phyloP scores from a whole-genome alignment of 1,140 invertebrate genomes.

The Arctopsyche grandis region DNA sequence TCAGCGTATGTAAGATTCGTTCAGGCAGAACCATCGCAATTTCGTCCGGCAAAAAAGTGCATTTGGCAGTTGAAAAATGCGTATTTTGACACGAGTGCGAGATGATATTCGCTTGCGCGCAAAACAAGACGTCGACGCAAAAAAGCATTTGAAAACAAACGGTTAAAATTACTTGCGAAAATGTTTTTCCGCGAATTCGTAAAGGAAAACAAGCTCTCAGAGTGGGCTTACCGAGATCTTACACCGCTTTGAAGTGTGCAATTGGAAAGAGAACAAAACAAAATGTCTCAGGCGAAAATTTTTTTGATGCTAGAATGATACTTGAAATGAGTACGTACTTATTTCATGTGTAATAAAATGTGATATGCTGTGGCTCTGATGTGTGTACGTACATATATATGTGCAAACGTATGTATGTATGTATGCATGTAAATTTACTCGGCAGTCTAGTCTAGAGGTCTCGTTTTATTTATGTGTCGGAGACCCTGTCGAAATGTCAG shows the following conservation, averaged over 20 bases:
- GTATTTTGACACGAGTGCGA: constrained; percentile 5
- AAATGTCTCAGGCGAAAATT: neutral
- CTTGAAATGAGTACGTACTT: too few relatives aligned
- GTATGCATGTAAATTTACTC: too few relatives aligned
- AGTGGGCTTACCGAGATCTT: neutral
- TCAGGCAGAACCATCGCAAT: too few relatives aligned
- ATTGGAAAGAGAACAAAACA: neutral
- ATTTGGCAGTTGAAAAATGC: constrained; percentile 22
- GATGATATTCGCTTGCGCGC: neutral
- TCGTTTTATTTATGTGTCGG: neutral
- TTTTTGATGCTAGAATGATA: neutral
- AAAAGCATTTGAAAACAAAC: neutral
- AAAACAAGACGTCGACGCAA: neutral
- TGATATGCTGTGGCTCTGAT: neutral
- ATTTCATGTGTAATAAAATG: neutral
- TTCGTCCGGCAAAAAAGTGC: neutral
- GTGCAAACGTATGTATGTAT: too few relatives aligned
- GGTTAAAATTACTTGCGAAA: constrained; percentile 31
- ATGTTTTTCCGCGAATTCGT: constrained; percentile 4
- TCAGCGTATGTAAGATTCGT: too few relatives aligned
- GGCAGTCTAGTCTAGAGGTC: neutral
- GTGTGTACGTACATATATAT: neutral
- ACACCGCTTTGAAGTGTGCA: neutral
- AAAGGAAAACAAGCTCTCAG: neutral
- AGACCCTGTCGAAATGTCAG: constrained; percentile 22